These are phyloP conservation scores for Dipus sagitta DNA, from an alignment of 2,797 vertebrate genomes.

Conservation along the genomic window DNA sequence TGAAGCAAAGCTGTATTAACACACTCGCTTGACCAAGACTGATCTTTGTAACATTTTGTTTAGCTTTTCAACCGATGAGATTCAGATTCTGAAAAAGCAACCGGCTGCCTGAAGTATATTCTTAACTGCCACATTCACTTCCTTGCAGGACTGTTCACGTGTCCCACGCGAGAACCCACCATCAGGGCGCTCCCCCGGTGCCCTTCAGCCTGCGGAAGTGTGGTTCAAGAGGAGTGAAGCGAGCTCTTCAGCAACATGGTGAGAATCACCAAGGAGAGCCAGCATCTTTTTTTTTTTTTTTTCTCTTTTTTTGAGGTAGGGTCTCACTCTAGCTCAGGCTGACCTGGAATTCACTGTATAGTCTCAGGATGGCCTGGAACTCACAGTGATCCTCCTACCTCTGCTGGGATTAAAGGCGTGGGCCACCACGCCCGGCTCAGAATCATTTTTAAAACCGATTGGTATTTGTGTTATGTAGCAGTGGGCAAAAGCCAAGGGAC, in stretches of 20 bases:
- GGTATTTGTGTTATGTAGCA: neutral
- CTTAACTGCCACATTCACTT: neutral
- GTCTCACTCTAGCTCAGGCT: no score
- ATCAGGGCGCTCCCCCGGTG: neutral
- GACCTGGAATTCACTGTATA: no score
- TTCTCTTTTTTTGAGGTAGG: no score
- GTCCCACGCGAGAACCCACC: neutral
- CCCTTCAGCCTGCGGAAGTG: neutral
- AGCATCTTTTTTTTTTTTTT: neutral
- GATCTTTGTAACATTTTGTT: neutral
- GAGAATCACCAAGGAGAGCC: neutral
- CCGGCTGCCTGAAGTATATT: neutral
- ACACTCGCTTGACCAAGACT: neutral
- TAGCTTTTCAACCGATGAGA: neutral
- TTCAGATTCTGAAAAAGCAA: neutral
- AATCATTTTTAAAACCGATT: neutral
- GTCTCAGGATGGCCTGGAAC: no score
- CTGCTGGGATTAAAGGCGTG: no score
- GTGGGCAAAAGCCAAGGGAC: accelerated
- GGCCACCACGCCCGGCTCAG: no score
- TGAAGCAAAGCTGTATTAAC: neutral
- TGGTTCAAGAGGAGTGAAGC: neutral
- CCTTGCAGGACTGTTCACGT: neutral
- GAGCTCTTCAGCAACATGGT: neutral
- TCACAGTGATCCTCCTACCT: no score